phyloP scores from a whole-genome alignment of 2,888 invertebrate species.

The Microctonus brassicae region DNA sequence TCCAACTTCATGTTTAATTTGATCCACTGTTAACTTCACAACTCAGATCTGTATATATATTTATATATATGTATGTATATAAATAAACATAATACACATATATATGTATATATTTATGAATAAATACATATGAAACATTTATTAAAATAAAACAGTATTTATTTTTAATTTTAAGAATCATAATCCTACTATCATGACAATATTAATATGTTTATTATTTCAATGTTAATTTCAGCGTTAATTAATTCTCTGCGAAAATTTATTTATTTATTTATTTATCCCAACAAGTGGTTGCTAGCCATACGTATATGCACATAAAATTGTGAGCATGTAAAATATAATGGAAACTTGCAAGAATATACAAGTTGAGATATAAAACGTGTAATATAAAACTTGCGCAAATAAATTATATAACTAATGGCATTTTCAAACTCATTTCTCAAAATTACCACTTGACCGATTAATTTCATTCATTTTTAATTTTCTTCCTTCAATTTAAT shows the following conservation, averaged over 20 bases:
- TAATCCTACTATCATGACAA: too few relatives aligned
- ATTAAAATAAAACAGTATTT: too few relatives aligned
- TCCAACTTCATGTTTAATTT: neutral
- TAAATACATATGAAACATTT: too few relatives aligned
- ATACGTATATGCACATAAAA: neutral
- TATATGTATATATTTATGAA: too few relatives aligned
- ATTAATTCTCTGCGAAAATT: too few relatives aligned
- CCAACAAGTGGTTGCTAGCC: conserved; percentile 12
- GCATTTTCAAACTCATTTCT: neutral
- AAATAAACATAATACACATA: neutral
- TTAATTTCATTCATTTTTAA: neutral
- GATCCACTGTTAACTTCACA: neutral
- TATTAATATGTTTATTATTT: too few relatives aligned
- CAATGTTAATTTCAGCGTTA: too few relatives aligned
- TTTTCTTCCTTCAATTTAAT: neutral
- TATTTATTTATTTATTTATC: neutral
- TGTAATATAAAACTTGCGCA: neutral
- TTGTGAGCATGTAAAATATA: too few relatives aligned
- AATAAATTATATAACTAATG: neutral
- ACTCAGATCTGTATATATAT: neutral
- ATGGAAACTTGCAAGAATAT: neutral
- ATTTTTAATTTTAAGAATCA: too few relatives aligned
- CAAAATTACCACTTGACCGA: neutral
- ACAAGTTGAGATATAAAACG: neutral
- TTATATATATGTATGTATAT: neutral